Base-by-base conservation (phyloP, 2,888 invertebrate genomes). In the Rotaria macrura region DNA sequence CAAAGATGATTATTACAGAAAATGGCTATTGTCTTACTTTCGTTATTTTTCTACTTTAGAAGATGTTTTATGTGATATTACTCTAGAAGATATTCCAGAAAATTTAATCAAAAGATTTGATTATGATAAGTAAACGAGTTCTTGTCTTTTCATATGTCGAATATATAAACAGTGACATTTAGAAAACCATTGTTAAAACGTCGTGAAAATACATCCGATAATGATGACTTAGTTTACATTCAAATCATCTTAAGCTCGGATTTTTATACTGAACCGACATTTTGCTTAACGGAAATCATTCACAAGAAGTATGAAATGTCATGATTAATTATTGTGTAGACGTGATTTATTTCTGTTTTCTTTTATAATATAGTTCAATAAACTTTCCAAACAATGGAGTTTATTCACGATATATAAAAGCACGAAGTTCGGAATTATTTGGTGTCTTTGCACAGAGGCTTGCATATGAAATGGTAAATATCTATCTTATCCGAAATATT, bases 21-120 rank as follows among this genome's bases (percentile, higher is more conserved):
- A 3, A 65, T 1, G 4, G 2, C 7, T 14, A 7, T 20, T n/a
- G n/a, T 43, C 10, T 25, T 14, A 43, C 12, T 0, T 20, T n/a
- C n/a, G 5, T 40, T 38, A 2, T 23, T 23, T 38, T 20, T 74
- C 20, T 34, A 2, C 40, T 40, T 17, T 74, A 38, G 43, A 86
- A 17, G 29, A 72, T 1, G 79, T 85, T 57, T 55, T 86, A 14
- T 83, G 84, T 49, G 84, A 86, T 54, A 72, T 86, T 17, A 83
- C 84, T 47, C 47, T 83, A 38, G 49, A 40, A 47, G 86, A 86
- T 83, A 84, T 86, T 29, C 84, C 86, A 38, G 55, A 86, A 79
- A 40, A 43, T 79, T 79, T 79, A 79, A 43, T 79, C 0, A 43
- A 25, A 79, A 17, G 79, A 79, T 43, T 79, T 43, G 34, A 79